Evolutionary conservation across 2,888 invertebrate species (phyloP).

Genomic region (Xestia c-nigrum): DNA sequence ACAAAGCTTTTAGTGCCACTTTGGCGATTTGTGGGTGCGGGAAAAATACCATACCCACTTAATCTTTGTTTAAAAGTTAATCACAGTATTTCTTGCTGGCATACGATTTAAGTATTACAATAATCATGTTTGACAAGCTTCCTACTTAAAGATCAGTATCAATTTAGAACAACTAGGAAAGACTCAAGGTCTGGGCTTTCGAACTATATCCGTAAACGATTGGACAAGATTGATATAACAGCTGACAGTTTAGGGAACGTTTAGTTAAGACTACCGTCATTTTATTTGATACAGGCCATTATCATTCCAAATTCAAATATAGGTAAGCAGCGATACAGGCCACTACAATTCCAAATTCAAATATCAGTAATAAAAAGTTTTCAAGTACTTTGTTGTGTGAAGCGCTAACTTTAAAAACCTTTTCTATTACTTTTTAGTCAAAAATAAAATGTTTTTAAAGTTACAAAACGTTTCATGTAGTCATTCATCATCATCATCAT

Average conservation of each 20-base stretch:
- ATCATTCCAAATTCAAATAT: no score
- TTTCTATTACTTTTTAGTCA: no score
- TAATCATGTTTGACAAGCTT: conserved; percentile 67
- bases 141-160: conserved; percentile 72
- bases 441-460: no score
- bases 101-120: conserved; percentile 35
- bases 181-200: conserved; percentile 65
- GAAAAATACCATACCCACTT: background rate
- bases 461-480: no score
- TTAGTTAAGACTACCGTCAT: conserved; percentile 32
- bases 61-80: background rate
- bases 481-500: no score
- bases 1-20: background rate
- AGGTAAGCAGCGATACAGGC: no score
- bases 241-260: conserved; percentile 42
- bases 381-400: no score
- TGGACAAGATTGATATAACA: conserved; percentile 54
- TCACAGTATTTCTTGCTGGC: conserved; percentile 10
- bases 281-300: background rate
- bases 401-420: no score
- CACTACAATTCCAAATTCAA: no score
- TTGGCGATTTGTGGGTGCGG: background rate
- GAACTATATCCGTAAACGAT: conserved; percentile 64
- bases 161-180: conserved; percentile 69
- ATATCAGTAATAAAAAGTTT: no score